Conservation (phyloP, 1,140 invertebrate species). For the Halyomorpha halys region DNA sequence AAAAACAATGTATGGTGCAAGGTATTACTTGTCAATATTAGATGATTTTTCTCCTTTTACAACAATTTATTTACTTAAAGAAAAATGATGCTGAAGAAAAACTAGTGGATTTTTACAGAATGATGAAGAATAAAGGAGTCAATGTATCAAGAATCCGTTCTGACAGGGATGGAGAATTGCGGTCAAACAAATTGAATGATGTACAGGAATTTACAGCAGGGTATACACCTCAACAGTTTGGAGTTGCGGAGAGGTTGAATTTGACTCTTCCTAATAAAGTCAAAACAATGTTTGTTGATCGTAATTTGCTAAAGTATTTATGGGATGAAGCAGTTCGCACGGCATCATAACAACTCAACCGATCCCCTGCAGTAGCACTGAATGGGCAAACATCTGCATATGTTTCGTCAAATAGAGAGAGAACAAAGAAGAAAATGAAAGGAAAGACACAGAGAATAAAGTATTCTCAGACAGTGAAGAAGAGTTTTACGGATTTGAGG, state of each 20-base stretch:
- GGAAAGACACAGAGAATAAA: neutral
- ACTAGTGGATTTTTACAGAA: too few relatives aligned
- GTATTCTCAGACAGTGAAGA: neutral
- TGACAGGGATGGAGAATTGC: neutral
- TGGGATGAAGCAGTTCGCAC: neutral
- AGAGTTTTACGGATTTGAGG: neutral
- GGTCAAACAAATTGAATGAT: constrained; percentile 6
- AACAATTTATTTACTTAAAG: too few relatives aligned
- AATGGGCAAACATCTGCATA: neutral
- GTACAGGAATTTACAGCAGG: constrained; percentile 9
- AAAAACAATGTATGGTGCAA: too few relatives aligned
- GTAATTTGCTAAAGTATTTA: constrained; percentile 15
- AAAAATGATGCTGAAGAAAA: too few relatives aligned
- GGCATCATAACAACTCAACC: constrained; percentile 32
- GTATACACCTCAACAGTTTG: constrained; percentile 10
- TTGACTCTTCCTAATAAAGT: constrained; percentile 2
- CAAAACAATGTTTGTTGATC: neutral
- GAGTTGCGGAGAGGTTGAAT: constrained; percentile 1
- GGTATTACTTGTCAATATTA: too few relatives aligned
- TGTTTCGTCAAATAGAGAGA: neutral
- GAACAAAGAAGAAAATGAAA: neutral
- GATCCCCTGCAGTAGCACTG: constrained; percentile 30
- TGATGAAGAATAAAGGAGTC: neutral
- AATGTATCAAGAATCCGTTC: too few relatives aligned
- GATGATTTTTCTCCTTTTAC: too few relatives aligned